Evolutionary conservation across 1,140 invertebrate species (phyloP), one percentile per base, ranked within the genome.

Genomic region (Littorina saxatilis): DNA sequence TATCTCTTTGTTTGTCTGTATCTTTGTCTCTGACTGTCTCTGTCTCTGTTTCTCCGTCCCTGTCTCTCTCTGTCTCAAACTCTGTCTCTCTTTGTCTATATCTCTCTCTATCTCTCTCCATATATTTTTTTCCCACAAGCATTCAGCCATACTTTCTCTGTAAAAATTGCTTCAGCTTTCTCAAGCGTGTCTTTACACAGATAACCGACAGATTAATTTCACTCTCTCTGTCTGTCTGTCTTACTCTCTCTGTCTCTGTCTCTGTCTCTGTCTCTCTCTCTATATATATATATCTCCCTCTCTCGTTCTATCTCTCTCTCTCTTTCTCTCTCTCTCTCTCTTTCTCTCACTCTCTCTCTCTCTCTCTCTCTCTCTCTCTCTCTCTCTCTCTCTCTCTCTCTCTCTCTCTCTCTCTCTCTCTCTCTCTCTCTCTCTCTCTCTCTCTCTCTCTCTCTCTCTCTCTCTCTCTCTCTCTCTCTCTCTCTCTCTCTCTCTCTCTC

Each of bases 321-420:
- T 52, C 43, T 29, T 27, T 75, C 29, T 58, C 79, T 37, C 63
- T 70, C 63, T 70, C 61, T 47, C 63, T 70, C 63, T 58, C 47
- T 63, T 29, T 43, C 47, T 63, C 47, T 43, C 29, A 52, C n/a
- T 55, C 63, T 50, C 43, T 70, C 29, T 70, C 39, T 40, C 52
- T n/a, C 29, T 66, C 58, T 37, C 63, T 80, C 66, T 72, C 43
- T 80, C 79, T 73, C 40, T 32, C 23, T 74, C 47, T 23, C 70
- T 58, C 32, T 37, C 29, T 23, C 32, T 7, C 50, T 78, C n/a
- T 37, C 37, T 78, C 29, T 55, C 0, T 15, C 15, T 78, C 7
- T 63, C 23, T 37, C 0, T 78, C 55, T 61, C 11, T 63, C 15
- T 55, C 29, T 78, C 37, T 58, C 11, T 78, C 29, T 61, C 11